Percentiles rank a stretch among this genome's conserved stretches.
Conservation (phyloP, 2,797 vertebrate species). For the Rhinophrynus dorsalis region DNA sequence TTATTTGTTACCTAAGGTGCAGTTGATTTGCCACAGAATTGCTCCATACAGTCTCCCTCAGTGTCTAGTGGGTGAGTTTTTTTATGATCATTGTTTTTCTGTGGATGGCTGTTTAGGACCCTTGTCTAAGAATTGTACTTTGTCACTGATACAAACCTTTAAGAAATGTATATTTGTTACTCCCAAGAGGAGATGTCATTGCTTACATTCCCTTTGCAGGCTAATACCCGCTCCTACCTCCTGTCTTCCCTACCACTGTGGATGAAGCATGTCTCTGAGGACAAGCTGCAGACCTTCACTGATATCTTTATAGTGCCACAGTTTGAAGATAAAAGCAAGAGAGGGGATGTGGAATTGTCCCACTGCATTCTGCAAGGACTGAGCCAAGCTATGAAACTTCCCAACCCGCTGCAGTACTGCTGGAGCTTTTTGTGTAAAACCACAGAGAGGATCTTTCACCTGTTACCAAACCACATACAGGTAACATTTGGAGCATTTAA, state of each 20-base stretch:
- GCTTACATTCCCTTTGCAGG: slow-evolving; percentile 64
- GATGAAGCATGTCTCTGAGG: slow-evolving; percentile 89
- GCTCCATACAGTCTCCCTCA: too few species aligned
- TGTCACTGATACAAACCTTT: too few species aligned
- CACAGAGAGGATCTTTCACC: slow-evolving; percentile 78
- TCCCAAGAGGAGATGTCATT: too few species aligned
- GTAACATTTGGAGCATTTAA: slow-evolving; percentile 58
- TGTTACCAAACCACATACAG: slow-evolving; percentile 82
- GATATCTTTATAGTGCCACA: slow-evolving; percentile 78
- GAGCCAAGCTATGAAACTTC: slow-evolving; percentile 81
- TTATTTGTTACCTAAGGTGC: too few species aligned
- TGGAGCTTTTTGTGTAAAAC: slow-evolving; percentile 80
- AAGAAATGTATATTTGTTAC: too few species aligned
- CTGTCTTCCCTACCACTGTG: slow-evolving; percentile 74
- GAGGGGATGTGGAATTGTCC: slow-evolving; percentile 62
- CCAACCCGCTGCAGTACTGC: slow-evolving; percentile 80
- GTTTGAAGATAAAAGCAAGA: slow-evolving; percentile 64
- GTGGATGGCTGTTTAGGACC: too few species aligned
- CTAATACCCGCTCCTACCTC: slow-evolving; percentile 74
- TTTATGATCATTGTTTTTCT: too few species aligned
- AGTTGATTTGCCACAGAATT: too few species aligned
- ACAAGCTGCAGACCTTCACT: slow-evolving; percentile 82
- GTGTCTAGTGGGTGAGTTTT: not conserved
- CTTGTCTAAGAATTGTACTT: too few species aligned
- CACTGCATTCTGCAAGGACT: slow-evolving; percentile 77